Evolutionary conservation across 2,797 vertebrate genomes (phyloP).

Genomic region (Vipera ursinii): DNA sequence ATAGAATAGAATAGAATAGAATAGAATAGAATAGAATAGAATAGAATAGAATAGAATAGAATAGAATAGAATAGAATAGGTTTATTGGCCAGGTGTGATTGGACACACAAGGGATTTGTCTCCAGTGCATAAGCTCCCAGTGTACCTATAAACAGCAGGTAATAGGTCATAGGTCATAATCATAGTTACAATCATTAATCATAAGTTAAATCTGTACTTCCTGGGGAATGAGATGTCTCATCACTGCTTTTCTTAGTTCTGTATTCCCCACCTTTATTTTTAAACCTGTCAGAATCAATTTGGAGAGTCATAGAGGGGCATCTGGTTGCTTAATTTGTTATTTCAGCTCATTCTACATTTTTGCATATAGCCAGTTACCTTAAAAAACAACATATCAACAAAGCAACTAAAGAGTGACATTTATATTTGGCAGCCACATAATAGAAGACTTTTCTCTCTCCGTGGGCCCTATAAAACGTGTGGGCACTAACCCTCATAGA

Average conservation of each 20-base stretch:
- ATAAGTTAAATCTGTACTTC: background rate
- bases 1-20: no score
- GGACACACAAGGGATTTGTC: no score
- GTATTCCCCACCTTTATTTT: background rate
- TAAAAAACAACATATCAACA: background rate
- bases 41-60: no score
- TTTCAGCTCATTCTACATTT: background rate
- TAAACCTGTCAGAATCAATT: background rate
- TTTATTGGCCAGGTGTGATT: no score
- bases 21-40: no score
- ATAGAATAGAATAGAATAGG: no score
- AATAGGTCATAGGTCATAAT: no score
- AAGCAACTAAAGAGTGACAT: background rate
- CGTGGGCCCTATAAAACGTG: background rate
- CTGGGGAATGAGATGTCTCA: background rate
- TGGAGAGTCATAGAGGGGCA: background rate
- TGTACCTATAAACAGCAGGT: no score
- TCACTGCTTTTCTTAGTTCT: background rate
- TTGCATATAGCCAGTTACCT: background rate
- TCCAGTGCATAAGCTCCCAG: no score
- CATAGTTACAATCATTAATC: no score
- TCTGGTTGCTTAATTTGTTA: background rate
- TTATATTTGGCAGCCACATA: background rate
- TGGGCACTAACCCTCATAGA: background rate
- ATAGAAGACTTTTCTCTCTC: background rate